These are phyloP conservation scores for Gephyroberyx darwinii DNA, from an alignment of 2,797 vertebrate species.

Conservation along the genomic window DNA sequence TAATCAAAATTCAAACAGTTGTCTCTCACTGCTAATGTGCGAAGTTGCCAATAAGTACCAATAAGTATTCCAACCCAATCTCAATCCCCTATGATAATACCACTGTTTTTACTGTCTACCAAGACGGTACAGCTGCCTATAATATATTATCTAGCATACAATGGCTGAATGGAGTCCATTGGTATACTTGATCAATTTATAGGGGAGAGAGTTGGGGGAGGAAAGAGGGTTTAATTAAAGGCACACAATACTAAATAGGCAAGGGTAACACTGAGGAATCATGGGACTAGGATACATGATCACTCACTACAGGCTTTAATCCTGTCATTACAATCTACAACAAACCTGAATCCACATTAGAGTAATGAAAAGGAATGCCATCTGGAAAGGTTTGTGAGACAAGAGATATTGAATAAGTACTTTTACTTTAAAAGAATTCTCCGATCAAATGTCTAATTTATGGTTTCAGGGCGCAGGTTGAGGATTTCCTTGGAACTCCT, in stretches of 20 bases:
- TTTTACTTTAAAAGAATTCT: background rate
- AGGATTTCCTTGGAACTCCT: background rate
- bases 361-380: slow-evolving; percentile 47
- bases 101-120: too few relatives aligned
- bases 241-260: slow-evolving; percentile 2
- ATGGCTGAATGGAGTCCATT: slow-evolving; percentile 14
- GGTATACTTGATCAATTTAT: background rate
- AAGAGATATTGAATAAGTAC: slow-evolving; percentile 34
- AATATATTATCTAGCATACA: too few relatives aligned
- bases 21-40: too few relatives aligned
- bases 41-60: too few relatives aligned
- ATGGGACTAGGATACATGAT: slow-evolving; percentile 6
- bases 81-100: too few relatives aligned
- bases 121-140: too few relatives aligned
- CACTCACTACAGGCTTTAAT: slow-evolving; percentile 21
- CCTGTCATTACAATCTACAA: slow-evolving; percentile 39
- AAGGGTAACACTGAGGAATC: slow-evolving; percentile 1
- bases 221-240: background rate
- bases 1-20: too few relatives aligned
- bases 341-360: slow-evolving; percentile 56
- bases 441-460: background rate
- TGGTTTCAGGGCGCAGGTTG: background rate
- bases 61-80: too few relatives aligned
- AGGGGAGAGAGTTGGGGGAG: slow-evolving; percentile 8
- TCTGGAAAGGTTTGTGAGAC: slow-evolving; percentile 47